Evolutionary conservation across 92 coral and sea anemone genomes (phyloP), one percentile per base, ranked within the genome.

Genomic region (Porites evermanni): DNA sequence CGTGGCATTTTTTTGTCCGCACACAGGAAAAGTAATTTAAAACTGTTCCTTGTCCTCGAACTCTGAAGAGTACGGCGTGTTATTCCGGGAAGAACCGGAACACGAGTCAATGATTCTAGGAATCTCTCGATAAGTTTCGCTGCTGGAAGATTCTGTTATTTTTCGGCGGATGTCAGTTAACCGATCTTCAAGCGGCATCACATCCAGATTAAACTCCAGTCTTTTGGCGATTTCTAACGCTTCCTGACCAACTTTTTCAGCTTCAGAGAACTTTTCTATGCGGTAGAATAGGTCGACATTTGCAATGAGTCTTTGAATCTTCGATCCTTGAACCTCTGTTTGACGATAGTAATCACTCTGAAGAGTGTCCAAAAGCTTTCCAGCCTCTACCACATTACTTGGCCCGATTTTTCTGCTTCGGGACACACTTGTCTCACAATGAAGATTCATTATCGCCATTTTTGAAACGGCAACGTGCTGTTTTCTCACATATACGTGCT

Each of bases 21-120:
- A 4, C 61, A 56, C 12, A 56, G 61, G 17, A 56, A 56, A 56
- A 14, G 47, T 38, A 38, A 38, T 4, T 38, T 38, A 56, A 56
- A 11, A 11, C 61, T 56, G 16, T 14, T 11, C 12, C 72, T 26
- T 24, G 72, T 19, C 79, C 24, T 74, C 79, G n/a, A 12, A 19
- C n/a, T 81, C 74, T 5, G 76, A 67, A 17, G 78, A 82, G 12
- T 70, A 8, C 5, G 78, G 82, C 38, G 74, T 20, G 47, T 65
- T 66, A 7, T 66, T 79, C 65, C 19, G 20, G 59, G 73, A 59
- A 26, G 59, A 56, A 9, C 59, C 78, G 63, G 67, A 79, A 21
- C 61, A 79, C 3, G 83, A 79, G 17, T 79, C 83, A 11, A 52
- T 67, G 4, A 79, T 79, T 38, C 52, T 23, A 6, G 20, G 67